Conservation (phyloP, 2,113 vertebrate species). For the Ailuropoda melanoleuca region DNA sequence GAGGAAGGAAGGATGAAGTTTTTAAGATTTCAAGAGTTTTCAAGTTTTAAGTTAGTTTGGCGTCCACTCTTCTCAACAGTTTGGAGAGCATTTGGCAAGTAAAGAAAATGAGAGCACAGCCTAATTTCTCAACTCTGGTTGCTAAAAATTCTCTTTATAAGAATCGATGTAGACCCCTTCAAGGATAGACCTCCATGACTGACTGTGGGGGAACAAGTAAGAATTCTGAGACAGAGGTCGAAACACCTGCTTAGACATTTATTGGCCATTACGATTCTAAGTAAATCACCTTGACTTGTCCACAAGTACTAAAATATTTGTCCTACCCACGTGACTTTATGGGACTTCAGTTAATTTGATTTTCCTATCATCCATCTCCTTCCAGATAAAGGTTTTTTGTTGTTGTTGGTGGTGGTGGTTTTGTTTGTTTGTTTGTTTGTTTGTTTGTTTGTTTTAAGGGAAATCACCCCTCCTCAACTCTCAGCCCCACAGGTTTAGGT, state of each 20-base stretch:
- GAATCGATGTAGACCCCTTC: background rate
- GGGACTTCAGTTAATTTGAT: background rate
- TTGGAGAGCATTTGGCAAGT: background rate
- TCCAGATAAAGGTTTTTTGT: background rate
- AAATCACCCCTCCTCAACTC: background rate
- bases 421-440: too few relatives aligned
- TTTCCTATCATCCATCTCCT: background rate
- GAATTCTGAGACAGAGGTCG: background rate
- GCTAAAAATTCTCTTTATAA: background rate
- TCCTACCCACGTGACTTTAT: background rate
- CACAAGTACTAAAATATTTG: background rate
- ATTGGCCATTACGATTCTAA: background rate
- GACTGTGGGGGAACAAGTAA: background rate
- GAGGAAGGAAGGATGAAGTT: conserved; percentile 9
- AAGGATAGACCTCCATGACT: background rate
- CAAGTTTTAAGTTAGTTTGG: background rate
- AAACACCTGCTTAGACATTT: background rate
- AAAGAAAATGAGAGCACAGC: background rate
- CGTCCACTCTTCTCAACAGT: background rate
- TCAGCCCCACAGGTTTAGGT: background rate
- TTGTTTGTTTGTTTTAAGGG: background rate
- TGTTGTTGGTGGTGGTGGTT: too few relatives aligned
- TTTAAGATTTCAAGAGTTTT: background rate
- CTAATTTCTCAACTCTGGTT: conserved; percentile 2
- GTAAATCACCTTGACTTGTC: background rate